Evolutionary conservation across 2,797 vertebrate genomes (phyloP), one percentile per base, ranked within the genome.

Genomic region (Acipenser transmontanus): DNA sequence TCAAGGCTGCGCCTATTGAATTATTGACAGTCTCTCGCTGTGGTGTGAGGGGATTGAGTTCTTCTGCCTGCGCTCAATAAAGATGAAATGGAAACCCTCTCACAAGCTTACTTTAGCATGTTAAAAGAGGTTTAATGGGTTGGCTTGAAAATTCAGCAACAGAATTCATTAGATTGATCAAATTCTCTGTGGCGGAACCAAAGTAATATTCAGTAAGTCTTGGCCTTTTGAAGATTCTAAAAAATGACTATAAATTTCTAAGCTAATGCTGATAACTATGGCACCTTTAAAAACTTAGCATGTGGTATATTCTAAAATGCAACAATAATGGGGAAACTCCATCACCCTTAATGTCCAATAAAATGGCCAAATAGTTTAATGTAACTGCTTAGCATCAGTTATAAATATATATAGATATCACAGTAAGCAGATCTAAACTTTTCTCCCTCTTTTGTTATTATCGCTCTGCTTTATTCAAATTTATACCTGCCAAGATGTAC

Each of bases 31-130:
- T 59, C 68, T 72, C 86, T 89, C 81, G 70, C 84, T 62, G 80
- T 68, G 81, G 78, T 70, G 78, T 72, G 77, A 79, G 80, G 82
- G 82, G 77, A 85, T 82, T 66, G 80, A 69, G 67, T 54, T 79
- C 81, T 80, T 69, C 48, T 77, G 85, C 80, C 78, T 84, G 76
- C 17, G 82, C 74, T 91, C 89, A 74, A 84, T 79, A 72, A 84
- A 90, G 89, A 90, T 89, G 90, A 92, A 91, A 91, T 89, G 81
- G 84, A 88, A 88, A 87, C 85, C 81, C 77, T 84, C 84, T 89
- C 85, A 84, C 84, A 86, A 91, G 87, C 85, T 71, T 77, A 76
- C 83, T 86, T 89, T 84, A 86, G 82, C 81, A 85, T 70, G 74
- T 85, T 88, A 89, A 87, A 87, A 81, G 81, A 77, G 84, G 86